Base-by-base conservation (phyloP, 2,888 invertebrate species). In the Morpho deidamia region DNA sequence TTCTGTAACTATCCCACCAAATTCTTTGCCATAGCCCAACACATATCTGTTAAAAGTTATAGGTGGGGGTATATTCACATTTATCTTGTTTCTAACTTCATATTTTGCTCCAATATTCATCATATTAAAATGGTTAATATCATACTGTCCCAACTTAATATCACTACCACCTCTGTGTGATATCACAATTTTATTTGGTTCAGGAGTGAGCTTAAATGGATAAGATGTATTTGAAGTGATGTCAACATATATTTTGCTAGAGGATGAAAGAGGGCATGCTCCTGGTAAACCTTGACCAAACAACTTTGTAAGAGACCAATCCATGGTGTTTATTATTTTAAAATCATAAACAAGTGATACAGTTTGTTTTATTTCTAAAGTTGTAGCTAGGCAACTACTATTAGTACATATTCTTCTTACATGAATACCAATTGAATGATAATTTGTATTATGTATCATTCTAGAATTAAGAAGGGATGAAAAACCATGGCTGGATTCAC, bases 11-110 rank as follows among this genome's bases (percentile, higher is more conserved):
- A 99, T 94, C 47, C 97, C 96, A 9, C 98, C 98, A 70, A 93
- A 92, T 78, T 97, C 97, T 82, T 97, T 96, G 0, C 98, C 98
- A 85, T 95, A 96, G 3, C 97, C 98, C 11, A 94, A 90, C n/a
- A 96, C 90, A 74, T 95, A 95, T 64, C 96, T 93, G 72, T 94
- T 95, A 8, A 95, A 96, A 72, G 93, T 92, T 7, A 95, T 88
- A 0, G 97, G 96, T 44, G 93, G 91, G 51, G 91, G 90, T 43
- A 82, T 65, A 48, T 90, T 90, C 0, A 94, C 71, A 37, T 82
- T 71, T 61, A 93, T 80, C 48, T 81, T 83, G 58, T 87, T 81
- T 47, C 82, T 83, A 44, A 78, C 76, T 35, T 81, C 80, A 71
- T 92, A 87, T 60, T 90, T 84, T 51, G 92, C 93, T 43, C 92